Base-by-base conservation (phyloP, 1,140 invertebrate genomes). In the Campoletis sonorensis region DNA sequence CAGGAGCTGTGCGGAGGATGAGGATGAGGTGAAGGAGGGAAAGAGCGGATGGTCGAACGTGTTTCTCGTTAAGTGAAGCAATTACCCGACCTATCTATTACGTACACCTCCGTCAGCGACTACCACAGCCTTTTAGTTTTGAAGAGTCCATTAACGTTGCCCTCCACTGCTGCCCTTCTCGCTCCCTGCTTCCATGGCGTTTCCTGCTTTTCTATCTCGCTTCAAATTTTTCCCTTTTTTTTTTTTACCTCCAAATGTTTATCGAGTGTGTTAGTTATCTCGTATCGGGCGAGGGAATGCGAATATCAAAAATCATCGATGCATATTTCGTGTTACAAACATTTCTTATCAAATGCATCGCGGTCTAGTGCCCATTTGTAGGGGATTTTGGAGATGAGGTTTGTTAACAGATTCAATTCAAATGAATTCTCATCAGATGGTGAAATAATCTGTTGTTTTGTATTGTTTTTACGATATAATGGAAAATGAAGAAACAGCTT, bases 51-150 rank as follows among this genome's bases (percentile, higher is more conserved):
- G 86, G 80, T 86, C 84, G 87, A 90, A 90, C 89, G 89, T 90
- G 89, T 90, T 90, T 90, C 88, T 89, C 88, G 88, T 89, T 90
- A 90, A 90, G 88, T 90, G 89, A 90, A 89, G 89, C 89, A 90
- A 90, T 90, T 90, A 90, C 86, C 85, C 86, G 82, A 88, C 86
- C 87, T 88, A 89, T 90, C 88, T 88, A 87, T 90, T 90, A 90
- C 88, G 86, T 87, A 88, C 85, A 86, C 85, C 86, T 82, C 26
- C 85, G 87, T 89, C 88, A 90, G 87, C 88, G 89, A 85, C 88
- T 87, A 86, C 88, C 85, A 76, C 86, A 87, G 85, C 84, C 85
- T 89, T 90, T 89, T 88, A 88, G 85, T 89, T 88, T 88, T 88
- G 85, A 89, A 88, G 86, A 88, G 87, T 88, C 85, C 84, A 87